phyloP scores from a whole-genome alignment of 2,888 invertebrate species.

The Lithophane leautieri region DNA sequence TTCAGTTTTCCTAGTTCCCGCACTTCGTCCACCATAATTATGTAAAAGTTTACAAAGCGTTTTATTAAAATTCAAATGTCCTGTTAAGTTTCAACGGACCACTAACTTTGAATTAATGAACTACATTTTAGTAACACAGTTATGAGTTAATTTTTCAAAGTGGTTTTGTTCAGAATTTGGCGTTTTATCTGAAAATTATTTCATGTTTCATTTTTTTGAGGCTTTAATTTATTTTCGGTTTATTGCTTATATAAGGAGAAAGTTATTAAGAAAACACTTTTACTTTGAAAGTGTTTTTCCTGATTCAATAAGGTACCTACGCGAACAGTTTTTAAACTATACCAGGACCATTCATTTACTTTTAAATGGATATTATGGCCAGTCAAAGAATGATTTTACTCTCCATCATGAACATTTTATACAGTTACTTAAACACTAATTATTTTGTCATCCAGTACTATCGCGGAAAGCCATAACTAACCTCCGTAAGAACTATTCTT shows the following conservation, averaged over 20 bases:
- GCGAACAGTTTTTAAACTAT: neutral
- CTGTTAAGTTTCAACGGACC: conserved; percentile 53
- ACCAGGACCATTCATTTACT: no score
- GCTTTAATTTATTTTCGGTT: conserved; percentile 2
- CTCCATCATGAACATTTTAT: no score
- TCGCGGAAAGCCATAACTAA: no score
- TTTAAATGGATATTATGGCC: no score
- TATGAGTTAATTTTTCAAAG: conserved; percentile 5
- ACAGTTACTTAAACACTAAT: no score
- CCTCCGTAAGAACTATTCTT: no score
- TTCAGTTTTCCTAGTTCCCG: conserved; percentile 47
- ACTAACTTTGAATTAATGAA: conserved; percentile 48
- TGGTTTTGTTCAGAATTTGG: conserved; percentile 4
- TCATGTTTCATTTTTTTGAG: neutral
- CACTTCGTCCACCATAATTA: conserved; percentile 49
- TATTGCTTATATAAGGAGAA: neutral
- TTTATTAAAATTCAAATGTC: conserved; percentile 61
- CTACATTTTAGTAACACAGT: conserved; percentile 21
- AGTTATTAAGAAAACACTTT: neutral
- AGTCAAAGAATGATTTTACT: no score
- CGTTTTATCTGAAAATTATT: conserved; percentile 5
- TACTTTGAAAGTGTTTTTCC: neutral
- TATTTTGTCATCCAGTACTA: no score
- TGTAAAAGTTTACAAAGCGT: conserved; percentile 57
- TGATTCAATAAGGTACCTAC: neutral